Conservation (phyloP, 2,888 invertebrate species). For the Elaeidobius kamerunicus region DNA sequence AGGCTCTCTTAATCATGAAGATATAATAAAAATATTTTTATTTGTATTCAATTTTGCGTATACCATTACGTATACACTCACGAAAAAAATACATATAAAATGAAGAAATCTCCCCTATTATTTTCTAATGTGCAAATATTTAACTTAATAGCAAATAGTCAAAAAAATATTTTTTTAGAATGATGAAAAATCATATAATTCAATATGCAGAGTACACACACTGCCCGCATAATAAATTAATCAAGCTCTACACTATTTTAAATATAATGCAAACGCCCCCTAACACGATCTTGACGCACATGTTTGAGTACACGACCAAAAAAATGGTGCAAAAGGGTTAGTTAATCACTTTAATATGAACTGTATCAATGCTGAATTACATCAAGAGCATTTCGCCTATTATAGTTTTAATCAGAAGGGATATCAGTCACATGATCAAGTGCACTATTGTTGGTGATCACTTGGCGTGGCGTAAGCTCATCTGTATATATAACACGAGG, state of each 20-base stretch:
- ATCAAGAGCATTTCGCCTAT: constrained; percentile 23
- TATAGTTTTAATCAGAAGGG: constrained; percentile 28
- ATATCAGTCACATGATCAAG: constrained; percentile 41
- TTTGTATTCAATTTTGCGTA: no score
- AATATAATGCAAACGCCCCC: constrained; percentile 10
- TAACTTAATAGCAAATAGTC: no score
- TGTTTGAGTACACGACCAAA: constrained; percentile 34
- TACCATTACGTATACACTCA: no score
- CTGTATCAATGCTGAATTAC: constrained; percentile 26
- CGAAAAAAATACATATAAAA: no score
- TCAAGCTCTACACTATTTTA: background rate
- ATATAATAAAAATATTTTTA: no score
- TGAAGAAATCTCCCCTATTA: no score
- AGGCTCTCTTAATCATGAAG: no score
- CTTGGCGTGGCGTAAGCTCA: constrained; percentile 34
- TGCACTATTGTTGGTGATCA: constrained; percentile 41
- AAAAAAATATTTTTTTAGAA: no score
- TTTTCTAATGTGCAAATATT: no score
- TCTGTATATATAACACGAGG: constrained; percentile 33
- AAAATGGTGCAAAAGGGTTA: constrained; percentile 38
- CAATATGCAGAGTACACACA: background rate
- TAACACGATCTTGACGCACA: constrained; percentile 31
- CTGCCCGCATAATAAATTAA: background rate
- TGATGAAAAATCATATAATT: background rate
- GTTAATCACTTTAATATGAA: constrained; percentile 33